Evolutionary conservation across 2,113 vertebrate genomes (phyloP).

Genomic region (Fulica atra): DNA sequence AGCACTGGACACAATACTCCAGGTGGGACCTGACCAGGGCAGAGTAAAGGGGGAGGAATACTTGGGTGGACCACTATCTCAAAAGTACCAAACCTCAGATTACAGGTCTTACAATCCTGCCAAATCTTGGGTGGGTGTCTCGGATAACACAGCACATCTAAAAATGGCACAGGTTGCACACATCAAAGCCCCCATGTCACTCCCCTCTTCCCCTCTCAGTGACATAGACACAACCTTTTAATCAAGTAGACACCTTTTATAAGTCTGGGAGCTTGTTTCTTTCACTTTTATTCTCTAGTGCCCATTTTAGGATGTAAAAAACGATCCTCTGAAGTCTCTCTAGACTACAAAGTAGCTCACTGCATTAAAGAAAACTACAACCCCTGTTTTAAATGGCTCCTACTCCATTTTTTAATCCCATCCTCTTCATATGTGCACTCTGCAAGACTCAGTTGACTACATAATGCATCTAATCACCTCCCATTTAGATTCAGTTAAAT

Average conservation of each 20-base stretch:
- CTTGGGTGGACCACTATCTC: not conserved
- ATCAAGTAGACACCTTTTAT: not conserved
- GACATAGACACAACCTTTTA: accelerated
- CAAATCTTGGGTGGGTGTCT: not conserved
- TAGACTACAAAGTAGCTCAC: not conserved
- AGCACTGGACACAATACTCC: too few species aligned
- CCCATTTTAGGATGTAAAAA: not conserved
- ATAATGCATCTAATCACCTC: not conserved
- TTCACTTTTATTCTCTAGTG: not conserved
- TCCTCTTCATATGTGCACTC: not conserved
- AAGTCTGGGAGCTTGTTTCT: not conserved
- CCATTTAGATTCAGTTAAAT: not conserved
- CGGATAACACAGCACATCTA: not conserved
- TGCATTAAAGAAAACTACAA: not conserved
- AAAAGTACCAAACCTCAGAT: not conserved
- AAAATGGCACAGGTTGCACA: not conserved
- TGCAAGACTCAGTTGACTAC: not conserved
- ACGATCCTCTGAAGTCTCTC: not conserved
- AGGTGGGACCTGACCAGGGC: too few species aligned
- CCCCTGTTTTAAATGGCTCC: not conserved
- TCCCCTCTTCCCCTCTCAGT: not conserved
- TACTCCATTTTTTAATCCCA: not conserved
- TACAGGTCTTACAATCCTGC: not conserved
- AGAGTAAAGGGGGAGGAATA: too few species aligned
- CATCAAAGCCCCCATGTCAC: accelerated